Percentiles rank a stretch among this genome's conserved stretches.
Evolutionary conservation across 2,888 invertebrate species (phyloP).

Genomic region (Diloba caeruleocephala): DNA sequence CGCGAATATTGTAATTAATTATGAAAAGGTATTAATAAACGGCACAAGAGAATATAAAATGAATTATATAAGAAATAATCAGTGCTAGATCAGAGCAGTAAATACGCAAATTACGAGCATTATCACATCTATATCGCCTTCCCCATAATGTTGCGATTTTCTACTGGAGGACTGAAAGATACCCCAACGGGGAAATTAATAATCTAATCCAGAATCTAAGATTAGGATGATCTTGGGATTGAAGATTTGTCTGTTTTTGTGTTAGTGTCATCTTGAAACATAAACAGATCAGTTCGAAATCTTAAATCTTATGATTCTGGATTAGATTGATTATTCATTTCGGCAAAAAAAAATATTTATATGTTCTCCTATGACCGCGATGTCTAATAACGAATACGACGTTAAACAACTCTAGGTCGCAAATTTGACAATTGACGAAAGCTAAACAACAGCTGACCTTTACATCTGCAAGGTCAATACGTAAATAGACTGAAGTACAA

Average conservation of each 20-base stretch:
- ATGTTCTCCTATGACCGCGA: slow-evolving; percentile 16
- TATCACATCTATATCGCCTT: slow-evolving; percentile 5
- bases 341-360: slow-evolving; percentile 5
- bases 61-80: slow-evolving; percentile 24
- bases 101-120: slow-evolving; percentile 24
- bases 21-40: slow-evolving; percentile 31
- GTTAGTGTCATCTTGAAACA: too few relatives aligned
- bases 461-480: slow-evolving; percentile 57
- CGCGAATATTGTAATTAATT: slow-evolving; percentile 30
- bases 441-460: slow-evolving; percentile 59
- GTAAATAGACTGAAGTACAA: slow-evolving; percentile 56
- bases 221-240: too few relatives aligned
- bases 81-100: slow-evolving; percentile 21
- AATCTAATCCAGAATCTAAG: too few relatives aligned
- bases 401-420: slow-evolving; percentile 56
- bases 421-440: slow-evolving; percentile 64
- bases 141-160: slow-evolving; percentile 26
- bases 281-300: too few relatives aligned
- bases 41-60: slow-evolving; percentile 29
- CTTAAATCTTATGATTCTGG: too few relatives aligned
- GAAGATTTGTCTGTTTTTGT: too few relatives aligned
- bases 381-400: slow-evolving; percentile 52
- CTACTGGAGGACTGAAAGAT: slow-evolving; percentile 17
- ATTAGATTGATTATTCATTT: too few relatives aligned
- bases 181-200: background rate